Conservation (phyloP, 2,888 invertebrate species). For the Slavum lentiscoides region DNA sequence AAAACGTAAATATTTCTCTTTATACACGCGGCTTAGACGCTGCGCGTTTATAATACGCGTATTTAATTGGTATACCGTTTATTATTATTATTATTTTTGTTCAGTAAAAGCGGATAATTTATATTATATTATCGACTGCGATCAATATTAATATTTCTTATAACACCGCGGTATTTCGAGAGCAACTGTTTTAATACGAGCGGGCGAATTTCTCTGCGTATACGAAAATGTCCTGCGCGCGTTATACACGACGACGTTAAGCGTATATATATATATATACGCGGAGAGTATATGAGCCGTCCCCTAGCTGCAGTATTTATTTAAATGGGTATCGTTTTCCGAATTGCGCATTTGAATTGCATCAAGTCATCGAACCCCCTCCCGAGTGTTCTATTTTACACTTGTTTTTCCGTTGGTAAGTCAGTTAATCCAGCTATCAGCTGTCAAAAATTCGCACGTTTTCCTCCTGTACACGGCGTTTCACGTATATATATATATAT, state of each 20-base stretch:
- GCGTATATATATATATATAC: too few relatives aligned
- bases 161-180: not conserved
- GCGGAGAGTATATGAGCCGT: not conserved
- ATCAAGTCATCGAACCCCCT: constrained; percentile 40
- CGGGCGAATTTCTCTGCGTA: not conserved
- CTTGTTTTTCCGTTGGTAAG: constrained; percentile 53
- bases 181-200: not conserved
- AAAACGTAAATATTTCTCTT: too few relatives aligned
- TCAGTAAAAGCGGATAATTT: too few relatives aligned
- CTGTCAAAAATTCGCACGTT: constrained; percentile 51
- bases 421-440: constrained; percentile 52
- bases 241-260: not conserved
- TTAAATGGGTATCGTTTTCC: constrained; percentile 39
- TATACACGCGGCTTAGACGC: too few relatives aligned
- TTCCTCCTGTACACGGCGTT: not conserved
- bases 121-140: too few relatives aligned
- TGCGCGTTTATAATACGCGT: too few relatives aligned
- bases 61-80: too few relatives aligned
- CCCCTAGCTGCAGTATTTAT: not conserved
- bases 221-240: not conserved
- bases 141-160: too few relatives aligned
- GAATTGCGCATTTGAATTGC: constrained; percentile 40
- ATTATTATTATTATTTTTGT: too few relatives aligned
- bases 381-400: constrained; percentile 34
- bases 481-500: not conserved